Conservation (phyloP, 2,888 invertebrate genomes). For the Eupithecia dodoneata region DNA sequence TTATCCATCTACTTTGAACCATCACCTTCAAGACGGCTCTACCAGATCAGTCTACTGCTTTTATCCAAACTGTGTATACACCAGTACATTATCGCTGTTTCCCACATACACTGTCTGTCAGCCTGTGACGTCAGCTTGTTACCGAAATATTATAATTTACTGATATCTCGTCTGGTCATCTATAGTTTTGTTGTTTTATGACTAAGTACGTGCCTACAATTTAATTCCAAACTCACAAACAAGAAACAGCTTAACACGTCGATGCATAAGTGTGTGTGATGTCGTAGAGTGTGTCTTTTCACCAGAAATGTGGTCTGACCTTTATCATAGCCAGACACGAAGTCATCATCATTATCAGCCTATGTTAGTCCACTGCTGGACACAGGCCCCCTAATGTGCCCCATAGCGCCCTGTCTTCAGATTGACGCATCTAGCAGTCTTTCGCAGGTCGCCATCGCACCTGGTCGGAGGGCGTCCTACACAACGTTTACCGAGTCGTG, state of each 20-base stretch:
- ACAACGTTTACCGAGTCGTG: no score
- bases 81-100: constrained; percentile 44
- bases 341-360: no score
- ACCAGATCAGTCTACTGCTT: neutral
- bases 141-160: constrained; percentile 26
- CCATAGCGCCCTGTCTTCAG: no score
- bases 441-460: no score
- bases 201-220: neutral
- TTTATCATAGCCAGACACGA: no score
- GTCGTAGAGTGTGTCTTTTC: no score
- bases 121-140: constrained; percentile 50
- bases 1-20: no score
- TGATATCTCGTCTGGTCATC: constrained; percentile 10
- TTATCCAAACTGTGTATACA: constrained; percentile 31
- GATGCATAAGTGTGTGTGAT: neutral
- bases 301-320: no score
- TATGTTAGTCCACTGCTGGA: no score
- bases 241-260: neutral
- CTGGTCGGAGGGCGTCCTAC: no score
- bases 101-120: constrained; percentile 53
- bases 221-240: neutral
- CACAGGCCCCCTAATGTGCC: no score
- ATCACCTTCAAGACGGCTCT: neutral
- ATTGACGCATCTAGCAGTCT: no score
- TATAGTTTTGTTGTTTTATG: neutral